Conservation (phyloP, 2,888 invertebrate genomes). For the Rhodophaea formosa region DNA sequence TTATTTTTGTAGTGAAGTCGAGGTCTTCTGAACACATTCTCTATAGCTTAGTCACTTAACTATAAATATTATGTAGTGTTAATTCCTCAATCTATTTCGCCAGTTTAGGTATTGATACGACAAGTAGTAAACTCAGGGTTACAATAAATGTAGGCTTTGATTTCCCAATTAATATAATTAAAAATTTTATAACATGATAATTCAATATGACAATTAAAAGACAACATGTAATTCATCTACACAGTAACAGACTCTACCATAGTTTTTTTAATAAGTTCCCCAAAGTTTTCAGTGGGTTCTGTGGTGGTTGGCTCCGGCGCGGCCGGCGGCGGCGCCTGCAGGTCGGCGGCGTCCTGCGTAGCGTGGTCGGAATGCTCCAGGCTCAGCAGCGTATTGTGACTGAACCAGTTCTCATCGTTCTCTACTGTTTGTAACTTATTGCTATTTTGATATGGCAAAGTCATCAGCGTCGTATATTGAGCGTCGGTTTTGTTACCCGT, state of each 20-base stretch:
- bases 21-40: too few relatives aligned
- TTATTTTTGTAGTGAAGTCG: too few relatives aligned
- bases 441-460: constrained; percentile 82
- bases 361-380: constrained; percentile 64
- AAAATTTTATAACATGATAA: constrained; percentile 71
- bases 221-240: constrained; percentile 80
- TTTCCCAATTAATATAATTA: constrained; percentile 67
- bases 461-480: constrained; percentile 85
- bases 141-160: constrained; percentile 34
- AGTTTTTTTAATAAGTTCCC: constrained; percentile 95
- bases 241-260: constrained; percentile 95
- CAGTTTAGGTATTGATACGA: too few relatives aligned
- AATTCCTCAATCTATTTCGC: too few relatives aligned
- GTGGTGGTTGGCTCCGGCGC: constrained; percentile 43
- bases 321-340: constrained; percentile 41
- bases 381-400: constrained; percentile 66
- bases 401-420: constrained; percentile 76
- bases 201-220: constrained; percentile 61
- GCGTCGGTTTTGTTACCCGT: constrained; percentile 77
- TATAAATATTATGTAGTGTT: too few relatives aligned
- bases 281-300: constrained; percentile 87
- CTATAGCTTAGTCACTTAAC: too few relatives aligned
- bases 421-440: constrained; percentile 85
- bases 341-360: constrained; percentile 57
- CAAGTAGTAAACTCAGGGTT: background rate